Percentiles rank a stretch among this genome's conserved stretches.
Conservation (phyloP, 2,113 vertebrate genomes). For the Steatornis caripensis region DNA sequence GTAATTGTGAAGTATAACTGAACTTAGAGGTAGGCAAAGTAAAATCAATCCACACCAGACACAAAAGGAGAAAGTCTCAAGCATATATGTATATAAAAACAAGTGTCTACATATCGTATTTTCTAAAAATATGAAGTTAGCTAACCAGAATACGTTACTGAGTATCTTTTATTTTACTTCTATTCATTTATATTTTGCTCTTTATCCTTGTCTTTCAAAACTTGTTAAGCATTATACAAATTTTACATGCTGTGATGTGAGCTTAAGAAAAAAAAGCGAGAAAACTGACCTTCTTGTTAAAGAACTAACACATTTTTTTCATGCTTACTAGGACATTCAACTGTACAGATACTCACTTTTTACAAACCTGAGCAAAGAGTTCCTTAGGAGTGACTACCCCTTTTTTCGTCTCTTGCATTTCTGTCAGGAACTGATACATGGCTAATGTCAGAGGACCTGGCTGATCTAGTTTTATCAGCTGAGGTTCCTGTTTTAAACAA, state of each 20-base stretch:
- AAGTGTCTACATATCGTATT: not conserved
- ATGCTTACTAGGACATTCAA: not conserved
- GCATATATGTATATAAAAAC: not conserved
- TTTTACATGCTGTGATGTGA: not conserved
- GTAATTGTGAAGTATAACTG: not conserved
- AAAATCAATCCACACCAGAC: not conserved
- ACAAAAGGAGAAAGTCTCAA: not conserved
- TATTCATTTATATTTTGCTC: not conserved
- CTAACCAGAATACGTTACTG: not conserved
- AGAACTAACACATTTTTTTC: not conserved
- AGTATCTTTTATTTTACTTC: not conserved
- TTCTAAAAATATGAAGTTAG: not conserved
- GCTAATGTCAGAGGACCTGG: constrained; percentile 89
- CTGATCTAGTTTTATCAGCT: constrained; percentile 80
- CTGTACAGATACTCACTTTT: constrained; percentile 85
- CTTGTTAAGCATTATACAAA: not conserved
- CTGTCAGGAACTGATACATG: constrained; percentile 88
- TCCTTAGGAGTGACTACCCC: constrained; percentile 86
- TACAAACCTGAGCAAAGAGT: constrained; percentile 96
- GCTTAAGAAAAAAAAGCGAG: not conserved
- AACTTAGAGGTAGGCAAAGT: not conserved
- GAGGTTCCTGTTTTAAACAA: constrained; percentile 77
- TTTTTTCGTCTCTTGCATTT: constrained; percentile 88
- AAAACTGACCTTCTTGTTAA: not conserved
- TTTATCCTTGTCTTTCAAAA: not conserved